These are phyloP conservation scores for Orbicella faveolata DNA, from an alignment of 64 coral and sea anemone species.

Conservation along the genomic window DNA sequence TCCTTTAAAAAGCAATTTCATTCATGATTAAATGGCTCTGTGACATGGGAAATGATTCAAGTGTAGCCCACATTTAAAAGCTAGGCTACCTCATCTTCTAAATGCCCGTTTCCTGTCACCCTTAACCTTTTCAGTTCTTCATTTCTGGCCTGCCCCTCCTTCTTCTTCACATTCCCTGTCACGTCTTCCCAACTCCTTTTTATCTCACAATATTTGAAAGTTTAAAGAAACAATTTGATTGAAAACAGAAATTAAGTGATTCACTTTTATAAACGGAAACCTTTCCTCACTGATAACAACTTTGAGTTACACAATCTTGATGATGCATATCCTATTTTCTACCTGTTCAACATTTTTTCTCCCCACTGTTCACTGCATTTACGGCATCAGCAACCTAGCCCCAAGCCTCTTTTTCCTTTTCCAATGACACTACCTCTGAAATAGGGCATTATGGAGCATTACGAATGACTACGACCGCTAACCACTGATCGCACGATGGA, in stretches of 20 bases:
- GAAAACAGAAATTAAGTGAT: neutral
- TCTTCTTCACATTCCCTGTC: conserved; percentile 13
- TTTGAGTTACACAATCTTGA: neutral
- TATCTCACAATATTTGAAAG: conserved; percentile 1
- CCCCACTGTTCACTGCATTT: conserved; percentile 10
- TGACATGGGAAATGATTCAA: conserved; percentile 9
- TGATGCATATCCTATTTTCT: neutral
- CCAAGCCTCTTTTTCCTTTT: conserved; percentile 15
- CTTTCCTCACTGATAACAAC: neutral
- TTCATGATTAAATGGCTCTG: conserved; percentile 1
- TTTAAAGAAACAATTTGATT: neutral
- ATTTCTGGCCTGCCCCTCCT: conserved; percentile 14
- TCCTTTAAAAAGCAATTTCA: conserved; percentile 21
- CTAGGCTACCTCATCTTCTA: neutral
- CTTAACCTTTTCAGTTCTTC: conserved; percentile 21
- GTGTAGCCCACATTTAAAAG: conserved; percentile 8
- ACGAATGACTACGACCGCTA: too few species aligned
- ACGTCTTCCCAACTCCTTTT: conserved; percentile 27
- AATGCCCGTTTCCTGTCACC: conserved; percentile 18
- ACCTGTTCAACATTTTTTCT: conserved; percentile 26
- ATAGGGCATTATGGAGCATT: neutral
- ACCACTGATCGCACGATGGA: too few species aligned
- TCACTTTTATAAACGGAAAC: neutral
- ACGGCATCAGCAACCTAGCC: neutral
- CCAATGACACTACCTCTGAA: neutral